phyloP scores from a whole-genome alignment of 2,888 invertebrate species.

The Lithosia quadra region DNA sequence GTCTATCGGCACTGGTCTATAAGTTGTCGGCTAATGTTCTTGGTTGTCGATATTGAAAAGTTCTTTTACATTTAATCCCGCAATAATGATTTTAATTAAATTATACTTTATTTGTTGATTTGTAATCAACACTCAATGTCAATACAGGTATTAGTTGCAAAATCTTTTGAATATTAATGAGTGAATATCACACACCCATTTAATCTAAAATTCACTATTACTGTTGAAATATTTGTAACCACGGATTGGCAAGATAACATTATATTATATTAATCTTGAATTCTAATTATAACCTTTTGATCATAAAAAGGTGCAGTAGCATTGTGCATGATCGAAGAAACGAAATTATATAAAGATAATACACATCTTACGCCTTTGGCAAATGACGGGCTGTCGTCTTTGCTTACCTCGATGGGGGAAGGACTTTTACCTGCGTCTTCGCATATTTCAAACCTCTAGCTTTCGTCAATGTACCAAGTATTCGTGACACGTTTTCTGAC shows the following conservation, averaged over 20 bases:
- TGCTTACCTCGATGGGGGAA: not conserved
- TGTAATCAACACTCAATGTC: conserved; percentile 29
- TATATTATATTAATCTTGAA: not conserved
- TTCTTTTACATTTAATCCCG: not conserved
- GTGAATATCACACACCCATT: conserved; percentile 22
- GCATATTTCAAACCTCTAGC: no score
- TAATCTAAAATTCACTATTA: conserved; percentile 1
- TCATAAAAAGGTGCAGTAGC: not conserved
- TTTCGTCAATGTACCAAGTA: no score
- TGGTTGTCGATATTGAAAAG: not conserved
- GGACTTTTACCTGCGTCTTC: no score
- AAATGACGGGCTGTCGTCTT: not conserved
- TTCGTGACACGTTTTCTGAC: no score
- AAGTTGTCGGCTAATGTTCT: no score
- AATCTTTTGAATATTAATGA: conserved; percentile 24
- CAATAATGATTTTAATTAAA: conserved; percentile 8
- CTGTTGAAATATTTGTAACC: conserved; percentile 3
- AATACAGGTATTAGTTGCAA: conserved; percentile 28
- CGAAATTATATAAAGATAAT: no score
- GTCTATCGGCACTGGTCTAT: no score
- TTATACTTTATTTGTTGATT: conserved; percentile 18
- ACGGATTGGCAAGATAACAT: not conserved
- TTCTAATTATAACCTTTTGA: conserved; percentile 1
- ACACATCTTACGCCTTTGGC: not conserved
- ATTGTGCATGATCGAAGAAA: not conserved